Conservation (phyloP, 2,797 vertebrate genomes). For the Heterohyrax brucei region DNA sequence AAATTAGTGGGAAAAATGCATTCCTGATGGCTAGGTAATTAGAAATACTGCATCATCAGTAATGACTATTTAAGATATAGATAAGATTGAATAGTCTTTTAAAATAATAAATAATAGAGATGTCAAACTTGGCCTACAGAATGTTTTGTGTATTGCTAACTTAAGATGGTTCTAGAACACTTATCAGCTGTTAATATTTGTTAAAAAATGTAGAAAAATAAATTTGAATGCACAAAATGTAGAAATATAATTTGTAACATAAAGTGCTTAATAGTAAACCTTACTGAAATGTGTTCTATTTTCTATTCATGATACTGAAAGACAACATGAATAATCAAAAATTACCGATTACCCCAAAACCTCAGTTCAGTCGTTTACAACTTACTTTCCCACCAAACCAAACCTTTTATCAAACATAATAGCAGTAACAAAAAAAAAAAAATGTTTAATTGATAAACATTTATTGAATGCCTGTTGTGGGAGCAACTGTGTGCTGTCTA, state of each 20-base stretch:
- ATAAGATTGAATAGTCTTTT: conserved; percentile 68
- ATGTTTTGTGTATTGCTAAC: conserved; percentile 73
- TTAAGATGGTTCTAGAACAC: conserved; percentile 73
- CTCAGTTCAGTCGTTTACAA: conserved; percentile 51
- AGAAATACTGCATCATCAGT: conserved; percentile 57
- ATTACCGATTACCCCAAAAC: conserved; percentile 29
- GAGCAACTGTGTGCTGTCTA: neutral
- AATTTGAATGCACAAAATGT: conserved; percentile 60
- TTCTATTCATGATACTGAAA: conserved; percentile 52
- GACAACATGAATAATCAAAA: conserved; percentile 72
- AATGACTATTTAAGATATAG: conserved; percentile 67
- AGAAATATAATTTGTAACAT: conserved; percentile 68
- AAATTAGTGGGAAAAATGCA: conserved; percentile 70
- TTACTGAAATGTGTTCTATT: conserved; percentile 66
- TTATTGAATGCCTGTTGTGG: neutral
- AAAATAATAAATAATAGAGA: conserved; percentile 56
- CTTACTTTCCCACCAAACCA: conserved; percentile 51
- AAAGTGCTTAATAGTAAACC: conserved; percentile 69
- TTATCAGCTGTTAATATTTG: conserved; percentile 54
- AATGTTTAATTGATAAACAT: neutral
- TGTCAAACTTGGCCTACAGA: conserved; percentile 33
- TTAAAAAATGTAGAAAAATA: conserved; percentile 59
- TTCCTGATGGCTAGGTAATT: conserved; percentile 54
- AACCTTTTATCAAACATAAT: conserved; percentile 50
- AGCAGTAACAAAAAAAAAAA: neutral